Evolutionary conservation across 2,888 invertebrate species (phyloP), one percentile per base, ranked within the genome.

Genomic region (Hirtodrosophila cameraria): DNA sequence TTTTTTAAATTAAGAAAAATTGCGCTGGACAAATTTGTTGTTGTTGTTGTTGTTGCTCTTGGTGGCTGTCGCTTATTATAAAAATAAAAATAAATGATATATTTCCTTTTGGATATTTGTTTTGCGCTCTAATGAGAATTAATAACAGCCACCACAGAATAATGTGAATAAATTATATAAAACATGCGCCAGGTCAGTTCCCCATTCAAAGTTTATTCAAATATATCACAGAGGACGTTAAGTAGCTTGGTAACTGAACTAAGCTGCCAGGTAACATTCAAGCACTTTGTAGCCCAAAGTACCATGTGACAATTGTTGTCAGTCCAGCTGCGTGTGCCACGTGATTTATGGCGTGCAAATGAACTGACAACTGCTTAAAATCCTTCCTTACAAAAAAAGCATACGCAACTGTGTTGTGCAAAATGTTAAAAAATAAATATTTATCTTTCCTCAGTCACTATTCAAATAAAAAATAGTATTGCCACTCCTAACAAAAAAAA

Each of bases 1-100:
- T 33, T 42, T 11, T 36, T 41, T 12, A 38, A 75, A 79, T 86
- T 84, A 83, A 75, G 64, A 86, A 36, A 67, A 75, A 83, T 86
- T 49, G 48, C 42, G 11, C 18, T 43, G 52, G 41, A 45, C 55
- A 49, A 42, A 49, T 54, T 42, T 55, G 48, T 39, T 42, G 15
- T 20, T 38, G 18, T 11, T 25, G 3, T 12, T 43, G 12, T 54
- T 23, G n/a, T 6, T 28, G 27, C 3, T 41, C 31, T 4, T 43
- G 62, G 1, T 39, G 46, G 23, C 49, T 49, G 50, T 36, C 36
- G 48, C 30, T 48, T 54, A 36, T 53, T 58, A 46, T 54, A 57
- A 48, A 57, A 50, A 33, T 12, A 48, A 25, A 33, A 33, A 41
- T 11, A 18, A 33, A 38, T n/a, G 31, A 41, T n/a, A n/a, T n/a